A percentile compares a stretch with the other conserved stretches of the same genome.
These are phyloP conservation scores for Cryptoprocta ferox DNA, from an alignment of 2,797 vertebrate genomes.

Conservation along the genomic window DNA sequence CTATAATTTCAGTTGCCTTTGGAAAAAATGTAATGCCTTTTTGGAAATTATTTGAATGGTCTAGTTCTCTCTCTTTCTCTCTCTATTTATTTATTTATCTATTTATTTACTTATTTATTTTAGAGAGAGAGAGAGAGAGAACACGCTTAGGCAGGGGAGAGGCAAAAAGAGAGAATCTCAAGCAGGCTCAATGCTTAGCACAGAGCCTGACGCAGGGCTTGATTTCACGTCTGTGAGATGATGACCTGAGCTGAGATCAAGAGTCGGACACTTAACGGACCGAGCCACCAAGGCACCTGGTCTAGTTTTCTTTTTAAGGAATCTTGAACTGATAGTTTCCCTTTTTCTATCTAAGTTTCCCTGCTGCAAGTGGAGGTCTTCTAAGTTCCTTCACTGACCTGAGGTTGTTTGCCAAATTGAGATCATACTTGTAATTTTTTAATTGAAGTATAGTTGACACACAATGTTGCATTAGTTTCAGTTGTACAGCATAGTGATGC, in stretches of 20 bases:
- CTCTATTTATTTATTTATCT: no score
- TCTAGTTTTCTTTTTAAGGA: constrained; percentile 29
- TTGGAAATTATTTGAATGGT: background rate
- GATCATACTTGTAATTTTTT: constrained; percentile 3
- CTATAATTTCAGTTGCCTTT: constrained; percentile 42
- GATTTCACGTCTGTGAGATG: no score
- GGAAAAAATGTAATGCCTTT: constrained; percentile 10
- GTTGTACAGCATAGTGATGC: background rate
- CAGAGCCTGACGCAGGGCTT: no score
- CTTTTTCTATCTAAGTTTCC: constrained; percentile 45
- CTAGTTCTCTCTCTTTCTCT: background rate
- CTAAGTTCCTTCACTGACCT: constrained; percentile 72
- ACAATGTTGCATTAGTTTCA: background rate
- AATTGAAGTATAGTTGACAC: background rate
- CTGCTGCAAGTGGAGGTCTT: background rate
- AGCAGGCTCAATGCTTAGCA: no score
- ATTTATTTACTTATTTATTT: no score
- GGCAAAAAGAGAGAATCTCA: no score
- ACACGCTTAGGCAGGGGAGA: no score
- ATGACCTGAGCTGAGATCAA: no score
- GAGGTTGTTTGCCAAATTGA: constrained; percentile 19
- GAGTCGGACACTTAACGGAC: no score
- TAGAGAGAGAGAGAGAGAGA: no score
- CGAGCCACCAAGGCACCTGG: no score
- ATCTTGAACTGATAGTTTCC: background rate